Evolutionary conservation across 2,888 invertebrate species (phyloP), one percentile per base, ranked within the genome.

Genomic region (Cephus rjabovi): DNA sequence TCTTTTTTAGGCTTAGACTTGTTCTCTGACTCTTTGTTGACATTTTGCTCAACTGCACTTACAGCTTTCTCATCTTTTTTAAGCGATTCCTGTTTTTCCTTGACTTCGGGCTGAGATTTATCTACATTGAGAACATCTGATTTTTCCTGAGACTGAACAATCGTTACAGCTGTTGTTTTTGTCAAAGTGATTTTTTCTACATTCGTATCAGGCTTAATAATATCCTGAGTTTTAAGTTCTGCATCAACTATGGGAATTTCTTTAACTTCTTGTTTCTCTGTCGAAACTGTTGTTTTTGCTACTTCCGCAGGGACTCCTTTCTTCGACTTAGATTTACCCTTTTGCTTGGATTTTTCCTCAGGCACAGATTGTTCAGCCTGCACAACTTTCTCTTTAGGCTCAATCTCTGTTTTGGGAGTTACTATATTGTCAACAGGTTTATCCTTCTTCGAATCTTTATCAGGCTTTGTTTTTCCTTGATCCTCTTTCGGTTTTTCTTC

Each of bases 291-390:
- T 9, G 56, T 23, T 23, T 23, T 15, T 56, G 23, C 23, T 9
- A 1, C 15, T 56, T 56, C 56, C 23, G 23, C 6, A 56, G 23
- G 23, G 9, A 6, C 23, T 56, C 56, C 56, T 77, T 84, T 79
- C 34, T 83, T 84, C 11, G 80, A 68, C 37, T 84, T 83, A 35
- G 77, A 76, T 81, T 84, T 83, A n/a, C 56, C 78, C 75, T 83
- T 81, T 76, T 81, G 75, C 35, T 81, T 80, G 1, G 81, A 33
- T 75, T 82, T 83, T 70, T 80, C 77, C 74, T 80, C 75, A 23
- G 74, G 68, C 23, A 73, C 69, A 40, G 73, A 73, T 11, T 69
- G 69, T 30, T 77, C 74, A 56, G 74, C 69, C 37, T n/a, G 56
- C 31, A 77, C 11, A 31, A 68, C 35, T 73, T 40, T 40, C 12